phyloP scores from a whole-genome alignment of 2,797 vertebrate genomes.

The Brotula barbata region DNA sequence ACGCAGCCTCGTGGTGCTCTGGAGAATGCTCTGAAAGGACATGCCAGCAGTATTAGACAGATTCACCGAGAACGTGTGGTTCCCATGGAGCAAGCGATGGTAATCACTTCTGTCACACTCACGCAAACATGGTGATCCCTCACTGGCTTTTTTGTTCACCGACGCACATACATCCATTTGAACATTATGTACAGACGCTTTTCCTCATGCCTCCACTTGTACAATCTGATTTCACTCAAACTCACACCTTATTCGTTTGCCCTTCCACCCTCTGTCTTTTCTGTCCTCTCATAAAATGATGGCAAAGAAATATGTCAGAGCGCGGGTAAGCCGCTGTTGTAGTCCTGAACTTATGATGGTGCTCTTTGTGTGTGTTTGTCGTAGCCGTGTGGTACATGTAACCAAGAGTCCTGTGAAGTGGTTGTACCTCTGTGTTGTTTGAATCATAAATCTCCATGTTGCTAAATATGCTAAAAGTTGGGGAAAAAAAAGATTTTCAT shows the following conservation, averaged over 20 bases:
- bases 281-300: conserved; percentile 70
- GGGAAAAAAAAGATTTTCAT: too few relatives aligned
- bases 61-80: conserved; percentile 86
- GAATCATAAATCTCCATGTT: too few relatives aligned
- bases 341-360: conserved; percentile 10
- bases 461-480: too few relatives aligned
- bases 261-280: conserved; percentile 43
- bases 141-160: too few relatives aligned
- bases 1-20: conserved; percentile 87
- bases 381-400: conserved; percentile 28
- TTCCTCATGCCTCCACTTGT: neutral
- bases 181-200: too few relatives aligned
- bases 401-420: conserved; percentile 22
- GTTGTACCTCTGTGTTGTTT: neutral
- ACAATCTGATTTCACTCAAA: too few relatives aligned
- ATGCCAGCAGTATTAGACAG: conserved; percentile 82
- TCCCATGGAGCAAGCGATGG: conserved; percentile 89
- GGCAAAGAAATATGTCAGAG: conserved; percentile 89
- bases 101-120: conserved; percentile 66
- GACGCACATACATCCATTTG: too few relatives aligned
- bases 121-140: neutral
- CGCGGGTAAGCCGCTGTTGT: conserved; percentile 81
- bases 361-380: conserved; percentile 26
- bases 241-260: neutral
- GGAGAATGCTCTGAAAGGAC: conserved; percentile 86